Conservation (phyloP, 2,113 vertebrate species). For the Gila orcuttii region DNA sequence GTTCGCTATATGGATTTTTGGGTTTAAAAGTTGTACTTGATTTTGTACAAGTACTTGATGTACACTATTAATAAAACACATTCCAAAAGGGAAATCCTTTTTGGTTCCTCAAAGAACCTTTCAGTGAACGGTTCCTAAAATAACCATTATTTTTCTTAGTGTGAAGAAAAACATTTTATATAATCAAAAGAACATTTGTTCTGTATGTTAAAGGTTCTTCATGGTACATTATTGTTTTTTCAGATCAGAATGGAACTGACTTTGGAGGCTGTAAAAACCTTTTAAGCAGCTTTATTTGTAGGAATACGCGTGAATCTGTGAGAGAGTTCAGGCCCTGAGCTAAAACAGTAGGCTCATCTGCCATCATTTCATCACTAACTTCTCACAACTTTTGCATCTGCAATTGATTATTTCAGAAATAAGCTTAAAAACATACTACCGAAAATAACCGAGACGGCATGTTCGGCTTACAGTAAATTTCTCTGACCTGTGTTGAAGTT, state of each 20-base stretch:
- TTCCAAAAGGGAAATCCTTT: not conserved
- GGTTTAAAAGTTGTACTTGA: not conserved
- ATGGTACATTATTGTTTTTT: not conserved
- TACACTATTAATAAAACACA: too few relatives aligned
- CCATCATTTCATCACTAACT: not conserved
- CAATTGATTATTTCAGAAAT: slow-evolving; percentile 19
- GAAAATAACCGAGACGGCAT: not conserved
- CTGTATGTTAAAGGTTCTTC: not conserved
- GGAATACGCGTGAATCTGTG: not conserved
- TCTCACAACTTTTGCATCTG: slow-evolving; percentile 21
- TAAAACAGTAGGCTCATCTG: slow-evolving; percentile 11
- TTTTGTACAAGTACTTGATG: too few relatives aligned
- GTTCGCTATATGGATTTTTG: not conserved
- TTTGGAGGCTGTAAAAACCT: not conserved
- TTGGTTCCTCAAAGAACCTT: not conserved
- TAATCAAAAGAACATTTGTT: too few relatives aligned
- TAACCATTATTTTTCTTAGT: too few relatives aligned
- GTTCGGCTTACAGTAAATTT: not conserved
- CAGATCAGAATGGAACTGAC: not conserved
- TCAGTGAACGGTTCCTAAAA: not conserved
- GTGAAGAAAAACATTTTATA: too few relatives aligned
- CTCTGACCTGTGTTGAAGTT: slow-evolving; percentile 35
- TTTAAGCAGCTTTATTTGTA: not conserved
- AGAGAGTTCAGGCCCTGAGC: not conserved
- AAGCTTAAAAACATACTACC: slow-evolving; percentile 22